phyloP scores from a whole-genome alignment of 2,113 vertebrate genomes.

The Bujurquina vittata region DNA sequence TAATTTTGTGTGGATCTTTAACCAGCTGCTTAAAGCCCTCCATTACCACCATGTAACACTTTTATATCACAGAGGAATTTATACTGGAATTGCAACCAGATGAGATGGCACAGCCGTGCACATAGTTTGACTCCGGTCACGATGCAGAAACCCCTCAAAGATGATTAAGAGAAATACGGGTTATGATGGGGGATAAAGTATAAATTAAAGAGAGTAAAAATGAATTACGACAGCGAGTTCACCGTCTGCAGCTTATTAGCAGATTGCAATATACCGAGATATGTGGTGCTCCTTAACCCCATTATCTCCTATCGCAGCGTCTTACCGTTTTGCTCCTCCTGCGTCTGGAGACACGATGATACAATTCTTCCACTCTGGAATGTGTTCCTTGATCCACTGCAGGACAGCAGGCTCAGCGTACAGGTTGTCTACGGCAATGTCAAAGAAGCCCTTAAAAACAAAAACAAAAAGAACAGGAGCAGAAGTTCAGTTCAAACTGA shows the following conservation, averaged over 20 bases:
- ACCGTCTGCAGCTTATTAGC: background rate
- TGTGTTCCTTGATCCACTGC: conserved; percentile 94
- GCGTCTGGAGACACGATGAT: conserved; percentile 96
- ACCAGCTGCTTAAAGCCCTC: background rate
- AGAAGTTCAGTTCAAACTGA: background rate
- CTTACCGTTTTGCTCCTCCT: conserved; percentile 93
- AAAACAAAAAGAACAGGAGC: background rate
- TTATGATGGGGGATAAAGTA: background rate
- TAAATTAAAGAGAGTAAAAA: background rate
- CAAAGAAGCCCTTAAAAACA: conserved; percentile 89
- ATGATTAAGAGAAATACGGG: background rate
- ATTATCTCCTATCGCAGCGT: accelerated
- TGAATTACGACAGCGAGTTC: background rate
- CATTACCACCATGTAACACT: background rate
- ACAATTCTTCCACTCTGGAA: conserved; percentile 90
- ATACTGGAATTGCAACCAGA: background rate
- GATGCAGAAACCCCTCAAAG: background rate
- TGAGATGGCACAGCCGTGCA: background rate
- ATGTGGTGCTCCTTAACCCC: background rate
- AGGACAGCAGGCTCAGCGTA: conserved; percentile 95
- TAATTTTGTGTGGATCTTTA: background rate
- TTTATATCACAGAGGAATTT: too few species aligned
- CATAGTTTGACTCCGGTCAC: background rate
- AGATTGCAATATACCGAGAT: background rate
- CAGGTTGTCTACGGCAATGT: conserved; percentile 96